phyloP scores from a whole-genome alignment of 2,113 vertebrate genomes.

The Strigops habroptila region DNA sequence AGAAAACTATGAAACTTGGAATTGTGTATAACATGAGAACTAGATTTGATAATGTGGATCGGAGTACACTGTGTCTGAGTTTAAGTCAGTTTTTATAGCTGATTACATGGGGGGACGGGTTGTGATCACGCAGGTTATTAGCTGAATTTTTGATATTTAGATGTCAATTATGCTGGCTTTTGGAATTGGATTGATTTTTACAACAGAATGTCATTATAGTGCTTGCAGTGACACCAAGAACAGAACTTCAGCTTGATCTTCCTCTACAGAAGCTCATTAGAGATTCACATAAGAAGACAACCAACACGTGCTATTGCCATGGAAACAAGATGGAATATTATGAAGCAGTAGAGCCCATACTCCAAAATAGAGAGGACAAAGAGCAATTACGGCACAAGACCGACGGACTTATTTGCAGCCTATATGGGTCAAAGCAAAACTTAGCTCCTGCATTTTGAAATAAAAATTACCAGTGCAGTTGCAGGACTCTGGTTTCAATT shows the following conservation, averaged over 20 bases:
- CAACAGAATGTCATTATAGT: constrained; percentile 24
- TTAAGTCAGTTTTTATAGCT: neutral
- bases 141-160: constrained; percentile 36
- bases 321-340: constrained; percentile 55
- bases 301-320: constrained; percentile 57
- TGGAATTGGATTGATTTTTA: constrained; percentile 23
- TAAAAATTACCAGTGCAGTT: neutral
- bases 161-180: neutral
- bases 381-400: constrained; percentile 1
- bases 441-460: neutral
- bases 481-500: neutral
- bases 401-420: neutral
- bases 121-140: constrained; percentile 31
- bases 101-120: neutral
- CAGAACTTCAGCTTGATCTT: constrained; percentile 49
- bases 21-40: neutral
- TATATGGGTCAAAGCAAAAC: constrained; percentile 7
- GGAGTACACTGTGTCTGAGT: neutral
- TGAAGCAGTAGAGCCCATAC: constrained; percentile 14
- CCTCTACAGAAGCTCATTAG: constrained; percentile 49
- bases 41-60: neutral
- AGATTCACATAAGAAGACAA: constrained; percentile 55
- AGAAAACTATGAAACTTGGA: neutral
- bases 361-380: constrained; percentile 40
- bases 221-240: constrained; percentile 27